phyloP scores from a whole-genome alignment of 2,888 invertebrate species.

The Vanessa cardui region DNA sequence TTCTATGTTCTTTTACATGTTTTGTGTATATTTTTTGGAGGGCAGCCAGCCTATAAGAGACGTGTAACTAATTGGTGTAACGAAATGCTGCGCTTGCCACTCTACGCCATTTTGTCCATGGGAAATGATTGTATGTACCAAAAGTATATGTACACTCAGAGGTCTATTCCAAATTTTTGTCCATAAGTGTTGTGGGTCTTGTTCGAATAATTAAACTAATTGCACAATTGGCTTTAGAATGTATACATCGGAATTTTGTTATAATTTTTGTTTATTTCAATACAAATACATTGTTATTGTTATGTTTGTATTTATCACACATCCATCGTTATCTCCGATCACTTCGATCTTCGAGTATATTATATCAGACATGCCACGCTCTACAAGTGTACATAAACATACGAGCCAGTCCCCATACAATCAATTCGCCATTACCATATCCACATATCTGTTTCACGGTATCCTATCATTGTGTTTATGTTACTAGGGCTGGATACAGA shows the following conservation, averaged over 20 bases:
- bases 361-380: slow-evolving; percentile 16
- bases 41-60: slow-evolving; percentile 75
- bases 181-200: neutral
- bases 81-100: slow-evolving; percentile 68
- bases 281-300: neutral
- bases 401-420: slow-evolving; percentile 32
- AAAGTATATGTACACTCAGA: slow-evolving; percentile 31
- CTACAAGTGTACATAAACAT: slow-evolving; percentile 30
- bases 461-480: slow-evolving; percentile 37
- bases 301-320: neutral
- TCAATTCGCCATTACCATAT: slow-evolving; percentile 39
- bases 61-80: slow-evolving; percentile 37
- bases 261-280: neutral
- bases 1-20: slow-evolving; percentile 40
- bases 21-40: slow-evolving; percentile 49
- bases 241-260: no score
- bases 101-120: slow-evolving; percentile 45
- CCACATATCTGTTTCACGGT: slow-evolving; percentile 36
- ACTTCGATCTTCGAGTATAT: slow-evolving; percentile 5
- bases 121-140: slow-evolving; percentile 45
- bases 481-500: slow-evolving; percentile 28
- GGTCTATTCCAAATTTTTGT: neutral
- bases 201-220: neutral
- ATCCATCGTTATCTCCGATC: slow-evolving; percentile 3
- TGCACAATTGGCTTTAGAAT: no score